Evolutionary conservation across 1,140 invertebrate genomes (phyloP), one percentile per base, ranked within the genome.

Genomic region (Diploscapter pachys): DNA sequence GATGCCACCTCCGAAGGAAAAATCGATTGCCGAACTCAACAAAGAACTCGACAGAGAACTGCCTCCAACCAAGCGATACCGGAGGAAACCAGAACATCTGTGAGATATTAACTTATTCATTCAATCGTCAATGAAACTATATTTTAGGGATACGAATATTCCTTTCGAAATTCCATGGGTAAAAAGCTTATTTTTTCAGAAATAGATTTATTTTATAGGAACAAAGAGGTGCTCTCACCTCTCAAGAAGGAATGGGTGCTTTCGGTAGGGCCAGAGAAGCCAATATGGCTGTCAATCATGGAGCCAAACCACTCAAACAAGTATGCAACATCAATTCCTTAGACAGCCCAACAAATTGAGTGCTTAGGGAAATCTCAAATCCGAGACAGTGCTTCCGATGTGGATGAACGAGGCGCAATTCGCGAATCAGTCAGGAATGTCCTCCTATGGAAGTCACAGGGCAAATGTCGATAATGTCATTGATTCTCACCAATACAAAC

Each of bases 201-300:
- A 59, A 61, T n/a, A 70, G 68, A 52, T 61, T 50, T 3, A 59
- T 4, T 5, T 5, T 6, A 67, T 53, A 11, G 31, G 75, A 76
- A 31, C 75, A 76, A 63, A 71, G 69, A 4, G 53, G 69, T n/a
- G 75, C 75, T 6, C 55, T 76, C 4, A 76, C 72, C 3, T 72
- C 75, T 6, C 74, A 75, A 48, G 74, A 71, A 57, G 67, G 75
- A 53, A 76, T 76, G 75, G 75, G 75, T 5, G 75, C 75, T 4
- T 76, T 76, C 13, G 75, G 75, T 49, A 61, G 57, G 11, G 63
- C 63, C 11, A 76, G 70, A 63, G 63, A 72, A 6, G 75, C 70
- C 2, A 72, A 76, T 54, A 63, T 56, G 4, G 57, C 65, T n/a
- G 68, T 76, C 11, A 65, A 76, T 48, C 62, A 75, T n/a, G 75